phyloP scores from a whole-genome alignment of 53 echinoderm and acorn worm species.

The Crossaster papposus region DNA sequence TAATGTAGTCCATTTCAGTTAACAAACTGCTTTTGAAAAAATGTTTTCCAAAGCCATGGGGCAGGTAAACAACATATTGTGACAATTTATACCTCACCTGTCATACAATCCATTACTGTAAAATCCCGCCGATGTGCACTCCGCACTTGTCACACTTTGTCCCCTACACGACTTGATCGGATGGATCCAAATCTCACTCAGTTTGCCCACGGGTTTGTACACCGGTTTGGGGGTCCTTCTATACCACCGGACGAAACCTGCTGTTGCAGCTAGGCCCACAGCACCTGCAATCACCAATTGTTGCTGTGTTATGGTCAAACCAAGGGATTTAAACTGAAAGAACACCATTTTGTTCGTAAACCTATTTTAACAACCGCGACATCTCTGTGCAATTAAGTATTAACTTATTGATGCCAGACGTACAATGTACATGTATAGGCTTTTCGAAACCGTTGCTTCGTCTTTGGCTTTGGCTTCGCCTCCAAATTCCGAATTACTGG shows the following conservation, averaged over 20 bases:
- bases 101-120: conserved; percentile 58
- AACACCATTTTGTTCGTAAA: neutral
- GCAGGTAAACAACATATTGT: too few species aligned
- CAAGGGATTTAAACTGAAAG: neutral
- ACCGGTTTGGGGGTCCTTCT: neutral
- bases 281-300: conserved; percentile 9
- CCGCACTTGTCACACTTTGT: conserved; percentile 43
- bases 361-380: too few species aligned
- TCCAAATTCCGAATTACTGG: too few species aligned
- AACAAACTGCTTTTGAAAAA: too few species aligned
- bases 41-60: too few species aligned
- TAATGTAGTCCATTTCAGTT: too few species aligned
- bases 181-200: conserved; percentile 62
- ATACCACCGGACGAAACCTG: conserved; percentile 30
- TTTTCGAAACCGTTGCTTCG: too few species aligned
- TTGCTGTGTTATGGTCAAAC: neutral
- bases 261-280: conserved; percentile 21
- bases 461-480: too few species aligned
- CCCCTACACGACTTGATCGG: conserved; percentile 80
- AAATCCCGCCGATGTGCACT: conserved; percentile 64
- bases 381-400: too few species aligned
- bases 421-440: too few species aligned
- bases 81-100: conserved; percentile 63
- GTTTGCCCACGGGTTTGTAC: conserved; percentile 68
- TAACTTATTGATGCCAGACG: too few species aligned